Conservation (phyloP, 2,113 vertebrate species). For the Trematocara variabile region DNA sequence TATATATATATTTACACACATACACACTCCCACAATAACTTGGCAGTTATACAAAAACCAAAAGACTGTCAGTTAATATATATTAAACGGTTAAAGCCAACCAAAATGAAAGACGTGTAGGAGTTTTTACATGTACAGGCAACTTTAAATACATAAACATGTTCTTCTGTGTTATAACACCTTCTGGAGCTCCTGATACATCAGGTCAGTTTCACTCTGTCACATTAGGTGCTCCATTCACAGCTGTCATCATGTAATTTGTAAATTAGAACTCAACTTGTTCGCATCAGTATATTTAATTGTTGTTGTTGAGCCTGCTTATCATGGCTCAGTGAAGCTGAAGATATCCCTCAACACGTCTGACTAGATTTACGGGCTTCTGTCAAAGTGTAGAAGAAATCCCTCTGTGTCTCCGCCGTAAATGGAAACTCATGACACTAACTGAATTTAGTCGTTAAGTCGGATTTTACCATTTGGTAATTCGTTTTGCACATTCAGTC, state of each 20-base stretch:
- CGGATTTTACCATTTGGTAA: neutral
- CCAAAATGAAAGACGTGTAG: neutral
- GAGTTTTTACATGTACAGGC: neutral
- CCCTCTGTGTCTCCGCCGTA: neutral
- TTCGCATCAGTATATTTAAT: neutral
- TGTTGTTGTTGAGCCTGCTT: neutral
- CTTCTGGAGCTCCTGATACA: neutral
- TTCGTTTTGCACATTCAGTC: neutral
- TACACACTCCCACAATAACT: neutral
- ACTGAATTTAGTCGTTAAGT: neutral
- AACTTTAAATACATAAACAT: neutral
- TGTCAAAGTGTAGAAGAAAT: neutral
- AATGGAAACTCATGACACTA: neutral
- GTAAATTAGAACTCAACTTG: neutral
- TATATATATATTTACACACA: neutral
- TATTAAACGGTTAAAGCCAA: neutral
- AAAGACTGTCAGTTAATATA: neutral
- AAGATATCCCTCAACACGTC: neutral
- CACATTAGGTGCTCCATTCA: neutral
- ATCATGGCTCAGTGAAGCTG: neutral
- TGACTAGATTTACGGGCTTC: neutral
- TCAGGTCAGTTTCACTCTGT: neutral
- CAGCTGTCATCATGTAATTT: neutral
- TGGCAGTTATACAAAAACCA: neutral
- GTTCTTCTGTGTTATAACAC: too few species aligned